A percentile compares a stretch with the other conserved stretches of the same genome.
phyloP scores from a whole-genome alignment of 2,113 vertebrate species.

The Vicugna pacos region DNA sequence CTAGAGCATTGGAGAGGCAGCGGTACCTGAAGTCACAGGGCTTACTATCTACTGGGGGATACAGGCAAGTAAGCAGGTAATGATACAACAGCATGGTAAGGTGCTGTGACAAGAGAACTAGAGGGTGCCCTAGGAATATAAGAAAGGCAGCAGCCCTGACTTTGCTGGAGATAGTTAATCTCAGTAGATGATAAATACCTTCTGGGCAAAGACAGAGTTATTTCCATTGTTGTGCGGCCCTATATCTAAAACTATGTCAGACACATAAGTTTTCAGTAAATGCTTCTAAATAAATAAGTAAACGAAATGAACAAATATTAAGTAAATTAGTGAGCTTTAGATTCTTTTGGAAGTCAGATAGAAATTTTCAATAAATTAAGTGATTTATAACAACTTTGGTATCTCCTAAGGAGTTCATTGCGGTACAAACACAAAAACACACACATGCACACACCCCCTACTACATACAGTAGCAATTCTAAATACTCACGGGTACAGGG shows the following conservation, averaged over 20 bases:
- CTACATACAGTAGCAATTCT: background rate
- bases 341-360: background rate
- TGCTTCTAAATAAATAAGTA: background rate
- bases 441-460: background rate
- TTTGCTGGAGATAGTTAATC: background rate
- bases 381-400: background rate
- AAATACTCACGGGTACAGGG: constrained; percentile 92
- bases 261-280: constrained; percentile 13
- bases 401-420: constrained; percentile 19
- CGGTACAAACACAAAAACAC: background rate
- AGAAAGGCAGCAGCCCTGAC: background rate
- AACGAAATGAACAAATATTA: constrained; percentile 30
- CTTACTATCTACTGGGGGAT: background rate
- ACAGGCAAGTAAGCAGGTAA: background rate
- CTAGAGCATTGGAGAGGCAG: background rate
- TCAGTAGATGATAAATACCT: background rate
- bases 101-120: background rate
- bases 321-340: background rate
- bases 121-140: background rate
- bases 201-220: background rate
- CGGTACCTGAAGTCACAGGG: background rate
- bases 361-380: constrained; percentile 31
- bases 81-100: background rate
- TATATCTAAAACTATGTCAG: constrained; percentile 2
- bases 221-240: background rate